Percentiles rank a stretch among this genome's conserved stretches.
phyloP scores from a whole-genome alignment of 2,797 vertebrate genomes.

The Furcifer pardalis region DNA sequence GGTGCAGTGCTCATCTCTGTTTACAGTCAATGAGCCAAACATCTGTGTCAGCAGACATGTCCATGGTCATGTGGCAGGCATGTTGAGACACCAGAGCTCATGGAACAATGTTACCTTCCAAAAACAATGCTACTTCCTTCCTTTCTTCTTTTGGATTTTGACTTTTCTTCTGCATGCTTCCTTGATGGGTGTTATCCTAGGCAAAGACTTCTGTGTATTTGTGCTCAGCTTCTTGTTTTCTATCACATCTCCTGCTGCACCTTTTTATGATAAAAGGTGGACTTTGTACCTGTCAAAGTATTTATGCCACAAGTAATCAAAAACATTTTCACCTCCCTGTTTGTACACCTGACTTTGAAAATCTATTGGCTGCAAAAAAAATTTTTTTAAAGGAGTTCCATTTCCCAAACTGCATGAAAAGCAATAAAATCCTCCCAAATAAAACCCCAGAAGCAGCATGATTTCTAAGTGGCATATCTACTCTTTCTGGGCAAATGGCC shows the following conservation, averaged over 20 bases:
- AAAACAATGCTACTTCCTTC: no score
- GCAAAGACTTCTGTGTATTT: background rate
- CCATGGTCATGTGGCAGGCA: no score
- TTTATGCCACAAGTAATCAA: background rate
- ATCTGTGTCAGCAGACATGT: no score
- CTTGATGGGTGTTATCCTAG: rapidly evolving
- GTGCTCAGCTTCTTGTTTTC: no score
- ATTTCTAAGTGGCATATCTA: no score
- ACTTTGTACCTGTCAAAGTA: rapidly evolving
- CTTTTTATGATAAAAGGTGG: background rate
- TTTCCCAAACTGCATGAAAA: background rate
- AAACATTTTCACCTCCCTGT: background rate
- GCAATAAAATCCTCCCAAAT: rapidly evolving
- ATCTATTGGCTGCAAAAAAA: background rate
- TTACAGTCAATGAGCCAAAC: no score
- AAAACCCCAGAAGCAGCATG: no score
- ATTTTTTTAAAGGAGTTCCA: no score
- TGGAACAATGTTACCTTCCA: no score
- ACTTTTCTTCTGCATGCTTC: background rate
- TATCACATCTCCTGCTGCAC: background rate
- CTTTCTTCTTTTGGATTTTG: rapidly evolving
- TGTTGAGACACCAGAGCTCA: no score
- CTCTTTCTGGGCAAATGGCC: no score
- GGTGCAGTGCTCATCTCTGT: no score
- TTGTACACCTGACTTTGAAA: background rate